Conservation (phyloP, 2,888 invertebrate species). For the Apantesis nais region DNA sequence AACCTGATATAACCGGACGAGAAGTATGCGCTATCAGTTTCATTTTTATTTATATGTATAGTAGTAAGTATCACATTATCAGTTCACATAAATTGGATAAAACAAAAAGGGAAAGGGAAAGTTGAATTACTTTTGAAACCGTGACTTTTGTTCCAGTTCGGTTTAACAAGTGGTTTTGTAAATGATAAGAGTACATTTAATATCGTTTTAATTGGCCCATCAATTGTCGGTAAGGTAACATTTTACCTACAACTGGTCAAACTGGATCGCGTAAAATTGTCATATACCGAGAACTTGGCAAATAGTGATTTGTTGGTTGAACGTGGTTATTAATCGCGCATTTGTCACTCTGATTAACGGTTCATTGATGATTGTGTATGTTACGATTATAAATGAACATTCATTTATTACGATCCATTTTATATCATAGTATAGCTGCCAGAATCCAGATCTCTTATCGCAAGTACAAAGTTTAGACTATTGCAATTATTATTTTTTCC, state of each 20-base stretch:
- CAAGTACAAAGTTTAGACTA: neutral
- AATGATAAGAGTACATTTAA: slow-evolving; percentile 33
- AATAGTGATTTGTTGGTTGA: slow-evolving; percentile 13
- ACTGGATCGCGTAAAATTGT: slow-evolving; percentile 18
- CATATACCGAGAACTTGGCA: slow-evolving; percentile 15
- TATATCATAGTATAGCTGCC: neutral
- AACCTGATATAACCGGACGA: slow-evolving; percentile 29
- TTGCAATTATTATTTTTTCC: no score
- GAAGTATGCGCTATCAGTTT: slow-evolving; percentile 20
- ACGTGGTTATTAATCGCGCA: slow-evolving; percentile 7
- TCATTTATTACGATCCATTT: neutral
- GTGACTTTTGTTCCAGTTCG: slow-evolving; percentile 33
- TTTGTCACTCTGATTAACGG: slow-evolving; percentile 7
- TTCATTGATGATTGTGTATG: neutral
- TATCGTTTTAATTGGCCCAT: slow-evolving; percentile 49
- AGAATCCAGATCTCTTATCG: neutral
- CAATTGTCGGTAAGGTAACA: slow-evolving; percentile 42
- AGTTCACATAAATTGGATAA: slow-evolving; percentile 23
- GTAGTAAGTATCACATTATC: slow-evolving; percentile 14
- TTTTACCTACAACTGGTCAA: slow-evolving; percentile 26
- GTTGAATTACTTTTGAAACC: slow-evolving; percentile 33
- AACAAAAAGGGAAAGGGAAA: slow-evolving; percentile 34
- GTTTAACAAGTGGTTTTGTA: slow-evolving; percentile 21
- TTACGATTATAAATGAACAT: neutral
- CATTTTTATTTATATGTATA: neutral